A percentile compares a stretch with the other conserved stretches of the same genome.
phyloP scores from a whole-genome alignment of 2,888 invertebrate genomes.

The Monopis laevigella region DNA sequence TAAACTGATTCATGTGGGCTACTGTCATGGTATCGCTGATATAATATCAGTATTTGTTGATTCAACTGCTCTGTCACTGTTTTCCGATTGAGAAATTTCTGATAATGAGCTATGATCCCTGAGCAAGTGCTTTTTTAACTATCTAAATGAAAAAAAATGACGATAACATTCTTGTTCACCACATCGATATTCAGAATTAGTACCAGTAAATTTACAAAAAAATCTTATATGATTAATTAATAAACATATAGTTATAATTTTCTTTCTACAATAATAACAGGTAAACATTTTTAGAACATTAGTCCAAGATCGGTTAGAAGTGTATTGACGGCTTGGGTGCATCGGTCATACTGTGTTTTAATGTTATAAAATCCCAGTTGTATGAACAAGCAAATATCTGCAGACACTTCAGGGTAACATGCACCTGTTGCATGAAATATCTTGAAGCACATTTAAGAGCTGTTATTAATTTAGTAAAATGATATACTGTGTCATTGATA shows the following conservation, averaged over 20 bases:
- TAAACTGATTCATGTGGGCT: too few species aligned
- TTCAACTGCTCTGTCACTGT: not conserved
- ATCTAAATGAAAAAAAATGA: not conserved
- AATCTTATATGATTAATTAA: slow-evolving; percentile 8
- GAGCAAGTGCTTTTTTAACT: not conserved
- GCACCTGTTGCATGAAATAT: not conserved
- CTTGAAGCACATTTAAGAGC: slow-evolving; percentile 4
- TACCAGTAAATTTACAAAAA: slow-evolving; percentile 1
- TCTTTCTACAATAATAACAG: slow-evolving; percentile 11
- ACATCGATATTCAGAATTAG: not conserved
- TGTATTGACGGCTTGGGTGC: not conserved
- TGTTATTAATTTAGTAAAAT: not conserved
- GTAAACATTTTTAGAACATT: not conserved
- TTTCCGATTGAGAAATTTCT: not conserved
- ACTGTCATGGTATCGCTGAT: too few species aligned
- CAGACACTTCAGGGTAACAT: not conserved
- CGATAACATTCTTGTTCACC: slow-evolving; percentile 3
- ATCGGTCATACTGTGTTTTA: not conserved
- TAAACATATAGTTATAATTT: not conserved
- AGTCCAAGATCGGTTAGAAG: slow-evolving; percentile 2
- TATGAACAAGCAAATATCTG: not conserved
- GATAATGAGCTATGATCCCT: not conserved
- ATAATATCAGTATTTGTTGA: not conserved
- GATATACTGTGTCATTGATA: not conserved
- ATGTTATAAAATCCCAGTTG: not conserved